These are phyloP conservation scores for Bovichtus variegatus DNA, from an alignment of 2,797 vertebrate species.

Conservation along the genomic window DNA sequence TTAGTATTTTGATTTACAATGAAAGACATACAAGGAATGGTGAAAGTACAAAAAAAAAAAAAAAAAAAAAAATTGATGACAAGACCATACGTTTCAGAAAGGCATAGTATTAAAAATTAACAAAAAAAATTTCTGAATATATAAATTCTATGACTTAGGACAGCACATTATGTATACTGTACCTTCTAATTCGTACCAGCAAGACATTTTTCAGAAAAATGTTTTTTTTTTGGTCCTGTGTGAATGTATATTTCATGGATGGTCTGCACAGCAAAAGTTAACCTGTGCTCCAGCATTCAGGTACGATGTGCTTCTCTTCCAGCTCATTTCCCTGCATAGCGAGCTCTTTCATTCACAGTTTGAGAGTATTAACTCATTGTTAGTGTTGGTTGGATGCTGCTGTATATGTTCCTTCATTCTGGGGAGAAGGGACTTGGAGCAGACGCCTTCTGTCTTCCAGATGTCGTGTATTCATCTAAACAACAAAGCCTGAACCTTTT, in stretches of 20 bases:
- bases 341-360: conserved; percentile 80
- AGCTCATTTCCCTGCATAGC: conserved; percentile 43
- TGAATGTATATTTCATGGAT: conserved; percentile 57
- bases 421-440: conserved; percentile 41
- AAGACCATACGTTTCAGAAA: conserved; percentile 71
- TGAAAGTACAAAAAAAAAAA: conserved; percentile 64
- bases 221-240: conserved; percentile 78
- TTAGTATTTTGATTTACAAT: conserved; percentile 58
- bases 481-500: conserved; percentile 46
- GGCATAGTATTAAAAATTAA: conserved; percentile 69
- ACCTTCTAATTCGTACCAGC: conserved; percentile 72
- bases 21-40: conserved; percentile 73
- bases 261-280: conserved; percentile 43
- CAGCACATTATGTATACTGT: conserved; percentile 68
- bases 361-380: conserved; percentile 60
- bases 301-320: conserved; percentile 55
- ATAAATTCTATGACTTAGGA: conserved; percentile 73
- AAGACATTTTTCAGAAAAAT: conserved; percentile 63
- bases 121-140: conserved; percentile 56
- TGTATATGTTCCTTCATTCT: conserved; percentile 59
- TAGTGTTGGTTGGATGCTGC: conserved; percentile 58
- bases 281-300: conserved; percentile 54
- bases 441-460: conserved; percentile 34
- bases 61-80: conserved; percentile 42
- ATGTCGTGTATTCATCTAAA: conserved; percentile 35